A percentile compares a stretch with the other conserved stretches of the same genome.
Evolutionary conservation across 2,113 vertebrate species (phyloP).

Genomic region (Tonatia bakeri): DNA sequence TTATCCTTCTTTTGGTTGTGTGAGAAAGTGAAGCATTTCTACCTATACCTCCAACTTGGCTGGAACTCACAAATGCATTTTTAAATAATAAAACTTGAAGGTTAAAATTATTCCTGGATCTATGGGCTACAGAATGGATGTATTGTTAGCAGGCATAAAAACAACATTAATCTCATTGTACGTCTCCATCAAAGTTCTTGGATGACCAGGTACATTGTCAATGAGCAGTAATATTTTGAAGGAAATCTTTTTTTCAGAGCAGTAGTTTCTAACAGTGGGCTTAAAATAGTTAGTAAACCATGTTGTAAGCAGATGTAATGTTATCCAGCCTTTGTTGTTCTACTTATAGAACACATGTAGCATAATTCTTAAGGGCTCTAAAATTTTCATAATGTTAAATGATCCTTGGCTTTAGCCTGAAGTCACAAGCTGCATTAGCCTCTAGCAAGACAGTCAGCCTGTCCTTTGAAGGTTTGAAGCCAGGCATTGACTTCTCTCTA

Average conservation of each 20-base stretch:
- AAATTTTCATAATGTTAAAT: too few relatives aligned
- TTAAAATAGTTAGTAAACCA: background rate
- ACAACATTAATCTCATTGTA: background rate
- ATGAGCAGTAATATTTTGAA: background rate
- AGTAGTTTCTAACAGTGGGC: background rate
- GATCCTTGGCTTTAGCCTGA: too few relatives aligned
- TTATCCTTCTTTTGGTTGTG: too few relatives aligned
- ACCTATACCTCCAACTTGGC: too few relatives aligned
- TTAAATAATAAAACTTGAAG: background rate
- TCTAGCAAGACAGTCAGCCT: too few relatives aligned
- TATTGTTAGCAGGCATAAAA: background rate
- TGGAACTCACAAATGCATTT: too few relatives aligned
- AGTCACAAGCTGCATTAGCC: too few relatives aligned
- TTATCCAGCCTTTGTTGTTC: background rate
- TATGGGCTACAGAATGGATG: background rate
- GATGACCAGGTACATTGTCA: background rate
- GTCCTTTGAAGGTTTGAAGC: background rate
- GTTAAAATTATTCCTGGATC: background rate
- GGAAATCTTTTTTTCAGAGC: background rate
- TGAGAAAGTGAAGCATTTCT: too few relatives aligned
- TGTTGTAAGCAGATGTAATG: background rate
- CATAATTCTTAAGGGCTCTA: too few relatives aligned
- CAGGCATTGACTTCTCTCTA: background rate
- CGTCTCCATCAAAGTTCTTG: background rate
- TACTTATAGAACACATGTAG: too few relatives aligned